Conservation (phyloP, 2,888 invertebrate species). For the Antheraea assamensis region DNA sequence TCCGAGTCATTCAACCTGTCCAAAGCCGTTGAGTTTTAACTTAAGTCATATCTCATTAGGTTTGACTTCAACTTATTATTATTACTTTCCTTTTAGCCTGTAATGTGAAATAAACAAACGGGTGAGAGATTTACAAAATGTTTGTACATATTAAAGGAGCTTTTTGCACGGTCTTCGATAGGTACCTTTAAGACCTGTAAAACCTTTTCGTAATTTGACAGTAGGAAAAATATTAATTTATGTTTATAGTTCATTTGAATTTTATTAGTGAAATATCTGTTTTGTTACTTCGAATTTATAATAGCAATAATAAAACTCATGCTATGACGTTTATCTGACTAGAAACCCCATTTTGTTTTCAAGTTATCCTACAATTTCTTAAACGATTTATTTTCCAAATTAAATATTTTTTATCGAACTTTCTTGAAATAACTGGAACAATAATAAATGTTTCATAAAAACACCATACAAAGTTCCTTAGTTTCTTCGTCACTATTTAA, state of each 20-base stretch:
- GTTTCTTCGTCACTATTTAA: neutral
- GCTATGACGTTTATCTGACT: too few species aligned
- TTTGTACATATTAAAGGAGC: constrained; percentile 47
- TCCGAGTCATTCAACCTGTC: constrained; percentile 45
- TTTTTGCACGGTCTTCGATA: constrained; percentile 30
- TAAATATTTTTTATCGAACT: too few species aligned
- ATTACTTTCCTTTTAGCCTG: constrained; percentile 71
- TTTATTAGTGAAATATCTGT: too few species aligned
- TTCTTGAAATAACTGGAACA: neutral
- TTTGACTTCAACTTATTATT: constrained; percentile 77
- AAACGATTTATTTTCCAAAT: too few species aligned
- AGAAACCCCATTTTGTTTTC: too few species aligned
- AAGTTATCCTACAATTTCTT: too few species aligned
- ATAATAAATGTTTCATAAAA: neutral
- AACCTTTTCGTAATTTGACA: neutral
- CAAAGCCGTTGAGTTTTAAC: constrained; percentile 67
- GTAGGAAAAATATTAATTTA: neutral
- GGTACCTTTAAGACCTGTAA: constrained; percentile 5
- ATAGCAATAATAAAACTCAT: too few species aligned
- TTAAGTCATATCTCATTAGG: constrained; percentile 66
- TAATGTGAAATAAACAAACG: constrained; percentile 61
- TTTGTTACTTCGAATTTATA: too few species aligned
- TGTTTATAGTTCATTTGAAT: neutral
- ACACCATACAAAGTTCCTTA: neutral
- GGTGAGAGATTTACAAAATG: constrained; percentile 62